phyloP scores from a whole-genome alignment of 2,888 invertebrate genomes.

The Sicus ferrugineus region DNA sequence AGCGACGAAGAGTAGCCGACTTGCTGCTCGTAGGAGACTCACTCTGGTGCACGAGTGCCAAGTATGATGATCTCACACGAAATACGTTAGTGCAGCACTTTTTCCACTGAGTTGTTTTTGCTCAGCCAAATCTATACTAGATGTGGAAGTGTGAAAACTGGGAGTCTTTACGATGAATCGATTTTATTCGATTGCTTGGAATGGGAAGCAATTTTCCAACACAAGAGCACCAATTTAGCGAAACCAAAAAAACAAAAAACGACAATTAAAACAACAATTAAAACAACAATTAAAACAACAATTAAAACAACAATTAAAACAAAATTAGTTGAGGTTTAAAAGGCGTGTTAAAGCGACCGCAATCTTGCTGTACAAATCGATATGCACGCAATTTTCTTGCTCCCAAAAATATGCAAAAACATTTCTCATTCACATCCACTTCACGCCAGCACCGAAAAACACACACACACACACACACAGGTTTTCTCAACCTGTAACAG shows the following conservation, averaged over 20 bases:
- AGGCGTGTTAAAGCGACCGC: too few species aligned
- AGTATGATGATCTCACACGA: constrained; percentile 35
- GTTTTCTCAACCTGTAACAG: too few species aligned
- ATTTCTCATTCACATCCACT: constrained; percentile 31
- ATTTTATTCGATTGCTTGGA: too few species aligned
- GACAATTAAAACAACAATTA: neutral
- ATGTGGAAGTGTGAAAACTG: too few species aligned
- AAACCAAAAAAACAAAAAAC: neutral
- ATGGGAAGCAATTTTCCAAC: neutral
- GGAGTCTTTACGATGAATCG: constrained; percentile 2
- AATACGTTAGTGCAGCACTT: neutral
- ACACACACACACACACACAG: constrained; percentile 28
- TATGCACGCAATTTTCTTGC: constrained; percentile 51
- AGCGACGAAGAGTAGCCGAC: constrained; percentile 18
- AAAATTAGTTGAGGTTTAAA: too few species aligned
- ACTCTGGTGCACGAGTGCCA: constrained; percentile 18
- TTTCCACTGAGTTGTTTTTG: constrained; percentile 7
- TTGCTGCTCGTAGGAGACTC: constrained; percentile 11
- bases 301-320: neutral
- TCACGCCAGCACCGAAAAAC: constrained; percentile 8
- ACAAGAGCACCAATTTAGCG: neutral
- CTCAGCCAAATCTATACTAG: too few species aligned
- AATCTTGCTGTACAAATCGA: constrained; percentile 50
- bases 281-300: neutral
- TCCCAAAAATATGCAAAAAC: constrained; percentile 54